phyloP scores from a whole-genome alignment of 2,888 invertebrate species.

The Pollenia labialis region DNA sequence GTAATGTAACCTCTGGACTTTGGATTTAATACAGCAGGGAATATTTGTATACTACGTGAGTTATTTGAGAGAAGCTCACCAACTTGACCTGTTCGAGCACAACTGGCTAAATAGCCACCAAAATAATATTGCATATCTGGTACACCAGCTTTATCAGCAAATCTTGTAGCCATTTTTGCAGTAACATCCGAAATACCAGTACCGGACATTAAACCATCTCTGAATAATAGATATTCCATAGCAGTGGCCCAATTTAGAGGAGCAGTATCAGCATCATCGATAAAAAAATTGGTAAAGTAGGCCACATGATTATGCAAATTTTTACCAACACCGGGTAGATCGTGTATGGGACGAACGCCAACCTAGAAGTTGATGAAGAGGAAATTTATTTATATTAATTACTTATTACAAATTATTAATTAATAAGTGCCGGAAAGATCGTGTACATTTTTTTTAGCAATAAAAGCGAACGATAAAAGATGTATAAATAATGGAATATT shows the following conservation, averaged over 20 bases:
- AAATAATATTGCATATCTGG: conserved; percentile 95
- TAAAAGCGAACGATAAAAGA: no score
- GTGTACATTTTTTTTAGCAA: no score
- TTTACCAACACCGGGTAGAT: conserved; percentile 91
- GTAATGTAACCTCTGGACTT: conserved; percentile 92
- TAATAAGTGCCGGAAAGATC: no score
- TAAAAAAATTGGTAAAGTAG: conserved; percentile 90
- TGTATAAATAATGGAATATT: no score
- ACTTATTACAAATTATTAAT: no score
- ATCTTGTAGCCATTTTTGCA: conserved; percentile 92
- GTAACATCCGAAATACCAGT: conserved; percentile 95
- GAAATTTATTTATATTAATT: background rate
- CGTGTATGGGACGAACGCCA: conserved; percentile 88
- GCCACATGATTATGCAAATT: conserved; percentile 95
- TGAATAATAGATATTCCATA: conserved; percentile 94
- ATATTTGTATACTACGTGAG: conserved; percentile 89
- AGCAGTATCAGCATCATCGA: conserved; percentile 93
- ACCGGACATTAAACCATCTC: conserved; percentile 95
- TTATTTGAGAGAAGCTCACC: conserved; percentile 90
- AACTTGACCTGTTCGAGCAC: conserved; percentile 93
- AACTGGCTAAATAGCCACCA: conserved; percentile 93
- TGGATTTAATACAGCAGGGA: conserved; percentile 93
- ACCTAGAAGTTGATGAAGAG: conserved; percentile 78
- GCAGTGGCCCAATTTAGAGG: conserved; percentile 96
- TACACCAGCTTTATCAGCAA: conserved; percentile 89